Evolutionary conservation across 2,888 invertebrate species (phyloP), one percentile per base, ranked within the genome.

Genomic region (Amblyjoppa proteus): DNA sequence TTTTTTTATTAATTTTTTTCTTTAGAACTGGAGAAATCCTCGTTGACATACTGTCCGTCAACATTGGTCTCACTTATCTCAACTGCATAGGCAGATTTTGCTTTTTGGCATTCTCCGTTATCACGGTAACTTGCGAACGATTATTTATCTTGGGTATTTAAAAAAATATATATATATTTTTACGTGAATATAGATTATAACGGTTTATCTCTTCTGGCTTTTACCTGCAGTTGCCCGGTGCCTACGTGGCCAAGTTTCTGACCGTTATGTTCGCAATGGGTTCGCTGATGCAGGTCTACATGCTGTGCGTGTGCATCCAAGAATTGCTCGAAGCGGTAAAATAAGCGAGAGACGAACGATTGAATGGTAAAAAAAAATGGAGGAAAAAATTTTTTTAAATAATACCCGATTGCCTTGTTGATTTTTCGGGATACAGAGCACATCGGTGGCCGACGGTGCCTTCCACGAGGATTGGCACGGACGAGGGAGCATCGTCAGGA

Each of bases 31-130:
- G 80, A 45, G 84, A 64, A 77, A 81, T 81, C 38, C 74, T 90
- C 49, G 88, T 69, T 28, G 69, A 83, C 53, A 49, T 92, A 11
- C 73, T 90, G 2, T 83, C 89, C 5, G 45, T 89, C 3, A 89
- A 89, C 71, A 79, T 90, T 9, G 86, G 81, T 5, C 3, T 88
- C 9, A 77, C 89, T 4, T 90, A 90, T 49, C 51, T 89, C 20
- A 88, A 86, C 66, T 89, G 81, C n/a, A 89, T 90, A n/a, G 86
- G 90, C 28, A 87, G 89, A 25, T 90, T 91, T 71, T 90, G 90
- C 31, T 91, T 91, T 64, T 71, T 90, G 16, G 89, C 88, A n/a
- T 84, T 88, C 9, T 87, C 88, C 86, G 0, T 90, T 4, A 75
- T 88, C 34, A 86, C 84, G 81, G 91, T 91, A 75, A 87, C 88